phyloP scores from a whole-genome alignment of 2,113 vertebrate genomes.

The Ia io region DNA sequence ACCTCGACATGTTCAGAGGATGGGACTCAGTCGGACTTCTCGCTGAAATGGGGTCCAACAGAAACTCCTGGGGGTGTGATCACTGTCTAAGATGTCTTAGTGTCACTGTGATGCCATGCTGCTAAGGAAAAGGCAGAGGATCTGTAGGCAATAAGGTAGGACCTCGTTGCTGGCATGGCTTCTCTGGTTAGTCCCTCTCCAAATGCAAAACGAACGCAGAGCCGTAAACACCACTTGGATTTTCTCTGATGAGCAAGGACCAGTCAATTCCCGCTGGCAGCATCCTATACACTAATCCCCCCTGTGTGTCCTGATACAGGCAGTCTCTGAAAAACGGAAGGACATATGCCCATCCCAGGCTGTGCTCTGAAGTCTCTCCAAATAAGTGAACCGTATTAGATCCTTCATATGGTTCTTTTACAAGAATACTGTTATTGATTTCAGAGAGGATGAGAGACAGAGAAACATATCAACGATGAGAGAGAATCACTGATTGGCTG shows the following conservation, averaged over 20 bases:
- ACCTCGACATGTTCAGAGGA: slow-evolving; percentile 26
- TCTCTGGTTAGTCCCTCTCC: neutral
- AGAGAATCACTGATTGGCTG: too few relatives aligned
- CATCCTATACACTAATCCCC: neutral
- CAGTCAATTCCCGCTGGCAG: neutral
- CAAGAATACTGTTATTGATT: too few relatives aligned
- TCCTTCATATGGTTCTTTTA: neutral
- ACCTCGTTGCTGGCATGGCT: neutral
- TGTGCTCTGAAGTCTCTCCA: neutral
- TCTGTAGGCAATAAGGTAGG: rapidly evolving
- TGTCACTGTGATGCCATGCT: neutral
- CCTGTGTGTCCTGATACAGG: neutral
- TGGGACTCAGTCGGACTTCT: slow-evolving; percentile 16
- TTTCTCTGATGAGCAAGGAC: neutral
- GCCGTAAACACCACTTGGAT: neutral
- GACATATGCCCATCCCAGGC: neutral
- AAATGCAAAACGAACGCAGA: neutral
- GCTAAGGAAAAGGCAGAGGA: neutral
- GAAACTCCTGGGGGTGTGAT: neutral
- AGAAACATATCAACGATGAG: too few relatives aligned
- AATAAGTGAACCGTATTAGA: neutral
- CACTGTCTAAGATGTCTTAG: neutral
- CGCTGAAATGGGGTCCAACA: neutral
- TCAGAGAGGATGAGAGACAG: too few relatives aligned
- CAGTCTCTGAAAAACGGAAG: neutral